Evolutionary conservation across 1,140 invertebrate genomes (phyloP).

Genomic region (Diuraphis noxia): DNA sequence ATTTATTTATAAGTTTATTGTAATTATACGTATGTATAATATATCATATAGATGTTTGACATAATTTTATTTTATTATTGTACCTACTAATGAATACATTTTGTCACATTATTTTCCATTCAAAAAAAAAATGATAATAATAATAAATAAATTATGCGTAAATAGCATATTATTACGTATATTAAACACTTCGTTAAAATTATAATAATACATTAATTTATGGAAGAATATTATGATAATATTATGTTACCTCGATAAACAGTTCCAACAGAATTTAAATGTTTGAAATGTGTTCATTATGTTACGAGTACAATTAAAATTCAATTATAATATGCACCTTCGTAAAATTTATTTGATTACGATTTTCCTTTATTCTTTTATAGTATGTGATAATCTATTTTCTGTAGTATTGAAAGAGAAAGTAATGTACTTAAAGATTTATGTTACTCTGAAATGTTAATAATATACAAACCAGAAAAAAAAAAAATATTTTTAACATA

Average conservation of each 20-base stretch:
- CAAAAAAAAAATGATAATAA: too few species aligned
- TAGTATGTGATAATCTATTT: neutral
- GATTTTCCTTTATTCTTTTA: neutral
- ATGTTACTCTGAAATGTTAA: neutral
- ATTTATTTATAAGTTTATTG: conserved; percentile 7
- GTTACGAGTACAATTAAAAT: neutral
- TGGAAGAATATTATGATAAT: neutral
- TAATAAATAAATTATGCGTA: neutral
- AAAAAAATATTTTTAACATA: neutral
- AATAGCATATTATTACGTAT: neutral
- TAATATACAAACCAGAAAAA: neutral
- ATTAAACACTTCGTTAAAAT: neutral
- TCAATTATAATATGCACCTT: neutral
- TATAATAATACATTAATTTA: neutral
- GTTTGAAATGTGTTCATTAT: neutral
- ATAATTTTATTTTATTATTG: neutral
- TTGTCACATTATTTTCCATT: neutral
- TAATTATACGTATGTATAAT: neutral
- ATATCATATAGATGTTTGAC: neutral
- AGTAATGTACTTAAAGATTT: neutral
- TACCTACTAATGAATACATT: neutral
- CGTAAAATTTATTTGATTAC: neutral
- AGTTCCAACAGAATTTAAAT: neutral
- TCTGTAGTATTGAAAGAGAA: conserved; percentile 1
- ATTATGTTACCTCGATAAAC: neutral